A percentile compares a stretch with the other conserved stretches of the same genome.
Conservation (phyloP, 2,113 vertebrate genomes). For the Diadophis punctatus region DNA sequence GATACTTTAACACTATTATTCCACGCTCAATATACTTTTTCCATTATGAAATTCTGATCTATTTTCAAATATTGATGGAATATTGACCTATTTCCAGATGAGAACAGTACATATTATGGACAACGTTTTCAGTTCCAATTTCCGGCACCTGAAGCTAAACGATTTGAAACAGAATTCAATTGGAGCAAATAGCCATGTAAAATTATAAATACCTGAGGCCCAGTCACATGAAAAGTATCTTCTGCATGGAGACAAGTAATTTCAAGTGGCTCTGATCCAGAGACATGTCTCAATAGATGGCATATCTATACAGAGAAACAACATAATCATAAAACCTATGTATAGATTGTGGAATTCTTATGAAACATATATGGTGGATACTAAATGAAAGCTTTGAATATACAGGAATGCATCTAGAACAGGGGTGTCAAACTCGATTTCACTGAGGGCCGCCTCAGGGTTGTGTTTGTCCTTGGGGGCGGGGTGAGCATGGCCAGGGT, state of each 20-base stretch:
- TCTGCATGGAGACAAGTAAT: slow-evolving; percentile 95
- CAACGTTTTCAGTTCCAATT: neutral
- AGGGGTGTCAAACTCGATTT: too few species aligned
- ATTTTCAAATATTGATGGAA: neutral
- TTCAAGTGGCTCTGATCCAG: slow-evolving; percentile 93
- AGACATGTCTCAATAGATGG: slow-evolving; percentile 88
- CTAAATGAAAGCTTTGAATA: neutral
- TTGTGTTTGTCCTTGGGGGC: too few species aligned
- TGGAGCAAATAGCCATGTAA: neutral
- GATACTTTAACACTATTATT: neutral
- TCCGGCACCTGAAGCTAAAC: neutral
- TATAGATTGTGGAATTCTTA: slow-evolving; percentile 7
- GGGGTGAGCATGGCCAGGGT: too few species aligned
- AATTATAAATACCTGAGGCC: slow-evolving; percentile 84
- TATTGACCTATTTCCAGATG: neutral
- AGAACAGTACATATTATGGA: neutral
- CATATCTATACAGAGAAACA: slow-evolving; percentile 74
- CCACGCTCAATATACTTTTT: neutral
- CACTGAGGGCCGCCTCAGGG: too few species aligned
- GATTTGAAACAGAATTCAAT: neutral
- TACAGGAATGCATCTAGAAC: neutral
- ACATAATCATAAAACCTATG: neutral
- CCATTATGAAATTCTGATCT: neutral
- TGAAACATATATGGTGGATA: neutral
- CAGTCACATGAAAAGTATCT: slow-evolving; percentile 95